Evolutionary conservation across 2,113 vertebrate genomes (phyloP).

Genomic region (Dolichotis patagonum): DNA sequence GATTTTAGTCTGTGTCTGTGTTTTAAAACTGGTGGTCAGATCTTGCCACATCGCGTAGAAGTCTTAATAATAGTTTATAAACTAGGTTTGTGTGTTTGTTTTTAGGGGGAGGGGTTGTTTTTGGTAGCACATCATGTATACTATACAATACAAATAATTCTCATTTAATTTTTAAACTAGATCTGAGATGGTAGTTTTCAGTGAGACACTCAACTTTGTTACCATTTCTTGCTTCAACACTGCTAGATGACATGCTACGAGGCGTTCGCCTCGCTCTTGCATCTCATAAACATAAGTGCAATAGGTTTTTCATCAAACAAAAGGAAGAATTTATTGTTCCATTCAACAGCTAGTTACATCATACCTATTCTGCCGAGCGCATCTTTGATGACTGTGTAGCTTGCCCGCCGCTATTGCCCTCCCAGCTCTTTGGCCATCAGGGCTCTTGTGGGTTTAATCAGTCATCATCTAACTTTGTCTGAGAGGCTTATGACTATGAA

Average conservation of each 20-base stretch:
- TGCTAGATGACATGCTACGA: conserved; percentile 67
- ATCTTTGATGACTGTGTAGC: conserved; percentile 55
- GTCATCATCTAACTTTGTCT: background rate
- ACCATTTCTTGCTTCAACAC: conserved; percentile 72
- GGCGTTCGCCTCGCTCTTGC: conserved; percentile 76
- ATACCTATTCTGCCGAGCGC: conserved; percentile 61
- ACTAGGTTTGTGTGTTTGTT: background rate
- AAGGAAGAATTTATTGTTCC: conserved; percentile 61
- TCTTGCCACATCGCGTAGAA: conserved; percentile 36
- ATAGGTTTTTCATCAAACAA: conserved; percentile 63
- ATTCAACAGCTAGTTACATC: background rate
- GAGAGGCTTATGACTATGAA: background rate
- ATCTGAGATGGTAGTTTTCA: conserved; percentile 65
- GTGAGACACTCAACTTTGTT: conserved; percentile 72
- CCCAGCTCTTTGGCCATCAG: background rate
- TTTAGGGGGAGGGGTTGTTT: background rate
- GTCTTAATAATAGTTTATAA: conserved; percentile 68
- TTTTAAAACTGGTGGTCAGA: background rate
- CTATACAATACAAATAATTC: conserved; percentile 65
- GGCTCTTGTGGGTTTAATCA: background rate
- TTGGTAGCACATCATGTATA: conserved; percentile 67
- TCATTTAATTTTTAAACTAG: conserved; percentile 76
- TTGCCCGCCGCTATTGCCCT: conserved; percentile 53
- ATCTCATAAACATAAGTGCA: conserved; percentile 75
- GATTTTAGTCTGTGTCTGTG: conserved; percentile 53